phyloP scores from a whole-genome alignment of 2,888 invertebrate species.

The Argyresthia goedartella region DNA sequence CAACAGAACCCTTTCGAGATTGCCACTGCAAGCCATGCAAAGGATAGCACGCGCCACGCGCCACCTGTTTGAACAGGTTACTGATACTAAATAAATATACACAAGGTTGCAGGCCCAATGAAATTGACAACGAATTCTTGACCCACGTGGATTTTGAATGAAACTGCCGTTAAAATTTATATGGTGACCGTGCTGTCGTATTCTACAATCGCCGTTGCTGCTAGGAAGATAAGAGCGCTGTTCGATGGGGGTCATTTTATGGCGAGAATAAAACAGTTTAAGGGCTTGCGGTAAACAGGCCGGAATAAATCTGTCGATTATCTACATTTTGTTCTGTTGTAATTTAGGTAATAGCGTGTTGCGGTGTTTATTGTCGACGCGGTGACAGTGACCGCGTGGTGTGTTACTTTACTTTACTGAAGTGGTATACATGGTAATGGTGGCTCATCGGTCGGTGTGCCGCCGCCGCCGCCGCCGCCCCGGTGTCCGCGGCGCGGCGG shows the following conservation, averaged over 20 bases:
- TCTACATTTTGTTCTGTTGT: slow-evolving; percentile 10
- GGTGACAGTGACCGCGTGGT: background rate
- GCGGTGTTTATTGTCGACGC: slow-evolving; percentile 8
- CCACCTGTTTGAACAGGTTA: too few species aligned
- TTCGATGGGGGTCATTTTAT: background rate
- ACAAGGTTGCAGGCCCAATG: too few species aligned
- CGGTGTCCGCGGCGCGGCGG: slow-evolving; percentile 15
- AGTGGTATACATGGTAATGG: background rate
- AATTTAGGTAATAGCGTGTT: slow-evolving; percentile 1
- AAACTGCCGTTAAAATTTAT: slow-evolving; percentile 1
- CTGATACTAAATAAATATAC: too few species aligned
- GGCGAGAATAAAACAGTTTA: slow-evolving; percentile 2
- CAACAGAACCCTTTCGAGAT: too few species aligned
- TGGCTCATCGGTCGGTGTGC: slow-evolving; percentile 12
- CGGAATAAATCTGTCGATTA: slow-evolving; percentile 4
- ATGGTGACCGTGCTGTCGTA: background rate
- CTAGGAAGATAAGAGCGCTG: background rate
- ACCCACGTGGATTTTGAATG: background rate
- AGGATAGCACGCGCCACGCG: too few species aligned
- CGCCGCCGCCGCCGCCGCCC: slow-evolving; percentile 39
- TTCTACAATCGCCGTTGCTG: background rate
- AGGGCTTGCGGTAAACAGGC: slow-evolving; percentile 2
- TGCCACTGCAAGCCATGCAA: too few species aligned
- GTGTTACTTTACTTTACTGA: too few species aligned
- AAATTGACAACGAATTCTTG: background rate